Conservation (phyloP, 2,113 vertebrate genomes). For the Ctenodactylus gundi region DNA sequence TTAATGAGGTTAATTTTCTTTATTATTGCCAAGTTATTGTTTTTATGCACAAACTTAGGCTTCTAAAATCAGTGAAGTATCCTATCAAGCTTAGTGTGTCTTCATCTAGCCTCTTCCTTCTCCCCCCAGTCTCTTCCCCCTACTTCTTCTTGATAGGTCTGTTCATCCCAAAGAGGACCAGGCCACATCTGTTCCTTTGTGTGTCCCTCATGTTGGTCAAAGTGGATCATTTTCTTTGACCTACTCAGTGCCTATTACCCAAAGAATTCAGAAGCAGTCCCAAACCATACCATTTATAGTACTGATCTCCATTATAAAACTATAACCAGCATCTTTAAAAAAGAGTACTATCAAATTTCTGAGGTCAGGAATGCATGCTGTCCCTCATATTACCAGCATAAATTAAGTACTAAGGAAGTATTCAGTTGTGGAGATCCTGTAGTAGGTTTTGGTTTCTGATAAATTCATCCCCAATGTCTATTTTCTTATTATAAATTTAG, state of each 20-base stretch:
- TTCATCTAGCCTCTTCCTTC: background rate
- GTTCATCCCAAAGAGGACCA: rapidly evolving
- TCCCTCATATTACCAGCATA: background rate
- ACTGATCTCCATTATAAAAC: background rate
- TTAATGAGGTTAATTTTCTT: background rate
- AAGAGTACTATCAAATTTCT: no score
- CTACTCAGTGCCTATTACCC: rapidly evolving
- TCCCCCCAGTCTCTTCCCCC: background rate
- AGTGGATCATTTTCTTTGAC: background rate
- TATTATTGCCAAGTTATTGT: background rate
- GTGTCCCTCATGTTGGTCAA: background rate
- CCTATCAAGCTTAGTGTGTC: background rate
- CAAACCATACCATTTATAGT: background rate
- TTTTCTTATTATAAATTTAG: background rate
- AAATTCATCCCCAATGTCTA: no score
- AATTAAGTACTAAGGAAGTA: background rate
- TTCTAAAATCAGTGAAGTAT: background rate
- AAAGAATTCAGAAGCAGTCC: background rate
- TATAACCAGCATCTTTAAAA: background rate
- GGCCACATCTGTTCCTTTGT: background rate
- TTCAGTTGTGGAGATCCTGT: background rate
- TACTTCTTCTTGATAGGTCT: background rate
- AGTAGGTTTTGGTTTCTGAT: background rate
- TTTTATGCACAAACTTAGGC: background rate
- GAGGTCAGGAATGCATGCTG: background rate